Conservation (phyloP, 1,140 invertebrate genomes). For the Drosophila kikkawai region DNA sequence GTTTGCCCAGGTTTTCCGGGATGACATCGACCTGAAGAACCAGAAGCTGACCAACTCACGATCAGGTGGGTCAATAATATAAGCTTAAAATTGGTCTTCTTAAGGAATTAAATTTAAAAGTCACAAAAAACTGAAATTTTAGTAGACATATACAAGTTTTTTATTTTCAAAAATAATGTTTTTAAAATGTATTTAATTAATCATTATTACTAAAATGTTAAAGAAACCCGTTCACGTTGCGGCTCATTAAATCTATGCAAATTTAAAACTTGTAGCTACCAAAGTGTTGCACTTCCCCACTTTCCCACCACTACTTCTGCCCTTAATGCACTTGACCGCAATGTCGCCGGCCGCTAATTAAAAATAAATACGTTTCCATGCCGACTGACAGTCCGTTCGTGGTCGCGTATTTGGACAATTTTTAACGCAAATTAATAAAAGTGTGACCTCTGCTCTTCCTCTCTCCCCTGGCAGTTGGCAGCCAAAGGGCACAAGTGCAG, state of each 20-base stretch:
- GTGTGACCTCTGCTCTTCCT: slow-evolving; percentile 16
- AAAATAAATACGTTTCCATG: slow-evolving; percentile 68
- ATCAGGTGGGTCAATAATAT: slow-evolving; percentile 42
- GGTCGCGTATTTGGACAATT: slow-evolving; percentile 72
- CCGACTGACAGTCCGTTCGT: slow-evolving; percentile 41
- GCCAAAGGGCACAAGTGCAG: slow-evolving; percentile 41
- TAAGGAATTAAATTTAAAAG: too few relatives aligned
- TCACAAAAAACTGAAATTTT: too few relatives aligned
- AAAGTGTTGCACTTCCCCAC: background rate
- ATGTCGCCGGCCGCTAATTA: slow-evolving; percentile 71
- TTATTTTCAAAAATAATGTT: too few relatives aligned
- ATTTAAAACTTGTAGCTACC: background rate
- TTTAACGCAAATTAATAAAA: slow-evolving; percentile 72
- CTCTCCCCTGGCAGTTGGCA: slow-evolving; percentile 31
- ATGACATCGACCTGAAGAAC: slow-evolving; percentile 74
- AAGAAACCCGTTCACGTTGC: too few relatives aligned
- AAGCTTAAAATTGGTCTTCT: too few relatives aligned
- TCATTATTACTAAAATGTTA: too few relatives aligned
- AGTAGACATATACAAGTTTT: too few relatives aligned
- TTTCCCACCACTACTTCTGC: background rate
- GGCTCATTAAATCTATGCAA: background rate
- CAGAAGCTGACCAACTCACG: slow-evolving; percentile 75
- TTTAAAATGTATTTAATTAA: too few relatives aligned
- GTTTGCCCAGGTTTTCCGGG: slow-evolving; percentile 59
- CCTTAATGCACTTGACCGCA: slow-evolving; percentile 71